Conservation (phyloP, 2,888 invertebrate genomes). For the Zelleria hepariella region DNA sequence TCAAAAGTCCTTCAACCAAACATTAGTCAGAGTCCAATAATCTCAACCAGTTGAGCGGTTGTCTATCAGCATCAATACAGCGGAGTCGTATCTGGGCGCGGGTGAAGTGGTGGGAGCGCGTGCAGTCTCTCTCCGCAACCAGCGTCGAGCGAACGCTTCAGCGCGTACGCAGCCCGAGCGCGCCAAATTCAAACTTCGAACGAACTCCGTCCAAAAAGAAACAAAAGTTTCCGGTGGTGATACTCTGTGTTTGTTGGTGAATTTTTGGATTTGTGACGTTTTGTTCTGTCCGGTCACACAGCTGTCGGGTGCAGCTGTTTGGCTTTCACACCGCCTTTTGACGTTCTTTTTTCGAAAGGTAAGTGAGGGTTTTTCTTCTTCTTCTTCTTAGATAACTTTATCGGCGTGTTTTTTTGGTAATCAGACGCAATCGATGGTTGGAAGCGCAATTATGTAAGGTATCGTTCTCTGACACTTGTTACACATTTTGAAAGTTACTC, state of each 20-base stretch:
- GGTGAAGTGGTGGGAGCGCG: slow-evolving; percentile 49
- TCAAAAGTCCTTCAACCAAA: background rate
- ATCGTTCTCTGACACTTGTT: background rate
- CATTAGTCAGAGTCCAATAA: background rate
- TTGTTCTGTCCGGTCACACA: background rate
- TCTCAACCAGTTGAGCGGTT: background rate
- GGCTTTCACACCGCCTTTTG: slow-evolving; percentile 38
- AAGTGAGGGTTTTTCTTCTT: slow-evolving; percentile 37
- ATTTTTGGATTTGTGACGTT: background rate
- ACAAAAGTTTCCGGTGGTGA: background rate
- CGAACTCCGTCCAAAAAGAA: background rate
- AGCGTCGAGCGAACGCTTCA: slow-evolving; percentile 50
- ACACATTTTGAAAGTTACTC: background rate
- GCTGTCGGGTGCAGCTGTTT: slow-evolving; percentile 25
- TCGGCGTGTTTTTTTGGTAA: slow-evolving; percentile 2
- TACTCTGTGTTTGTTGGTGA: slow-evolving; percentile 13
- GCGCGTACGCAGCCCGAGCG: slow-evolving; percentile 41
- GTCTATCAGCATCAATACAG: background rate
- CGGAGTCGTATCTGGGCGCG: slow-evolving; percentile 57
- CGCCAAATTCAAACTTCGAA: slow-evolving; percentile 33
- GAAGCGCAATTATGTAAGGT: slow-evolving; percentile 27
- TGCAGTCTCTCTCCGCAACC: slow-evolving; percentile 65
- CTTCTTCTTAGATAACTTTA: slow-evolving; percentile 46
- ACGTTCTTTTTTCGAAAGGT: slow-evolving; percentile 53
- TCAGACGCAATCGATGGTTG: slow-evolving; percentile 38